Evolutionary conservation across 2,888 invertebrate species (phyloP), one percentile per base, ranked within the genome.

Genomic region (Hirtodrosophila cameraria): DNA sequence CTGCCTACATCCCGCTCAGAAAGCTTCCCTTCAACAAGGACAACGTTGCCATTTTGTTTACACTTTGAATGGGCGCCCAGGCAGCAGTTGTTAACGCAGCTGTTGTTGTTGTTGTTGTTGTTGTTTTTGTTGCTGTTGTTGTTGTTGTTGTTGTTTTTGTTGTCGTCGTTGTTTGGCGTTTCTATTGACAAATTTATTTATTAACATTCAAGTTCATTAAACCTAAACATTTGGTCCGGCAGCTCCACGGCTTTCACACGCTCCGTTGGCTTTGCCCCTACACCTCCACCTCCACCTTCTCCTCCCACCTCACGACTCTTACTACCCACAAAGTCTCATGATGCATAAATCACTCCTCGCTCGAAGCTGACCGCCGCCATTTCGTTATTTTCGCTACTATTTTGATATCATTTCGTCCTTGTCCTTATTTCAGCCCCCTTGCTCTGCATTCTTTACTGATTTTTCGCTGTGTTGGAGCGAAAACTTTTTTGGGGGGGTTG

Each of bases 161-260:
- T 53, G 39, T 31, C 42, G 13, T 5, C 55, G 61, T 57, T 67
- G 52, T 64, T 61, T 46, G 13, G 5, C 55, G 61, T 57, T 67
- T 54, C 64, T 61, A 85, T 82, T 85, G 81, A 82, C 74, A 76
- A 79, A 79, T 82, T 82, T 82, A 85, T 85, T 85, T 82, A 82
- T 85, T 82, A 85, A 85, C 79, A 82, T 82, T 79, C 72, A 63
- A 82, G 82, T 82, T 82, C 82, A 82, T 82, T 82, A 82, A 82
- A 82, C 80, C 80, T 61, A 70, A 82, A 69, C 67, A 75, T 66
- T 71, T 52, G 60, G 60, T 53, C 38, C 67, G 36, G 16, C 63
- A 42, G 41, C 45, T 43, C 45, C 50, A 46, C 43, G 75, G 65
- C 64, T 42, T 70, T 76, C 77, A 62, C 68, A 66, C 75, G 84